A percentile compares a stretch with the other conserved stretches of the same genome.
phyloP scores from a whole-genome alignment of 2,797 vertebrate genomes.

The Artibeus lituratus region DNA sequence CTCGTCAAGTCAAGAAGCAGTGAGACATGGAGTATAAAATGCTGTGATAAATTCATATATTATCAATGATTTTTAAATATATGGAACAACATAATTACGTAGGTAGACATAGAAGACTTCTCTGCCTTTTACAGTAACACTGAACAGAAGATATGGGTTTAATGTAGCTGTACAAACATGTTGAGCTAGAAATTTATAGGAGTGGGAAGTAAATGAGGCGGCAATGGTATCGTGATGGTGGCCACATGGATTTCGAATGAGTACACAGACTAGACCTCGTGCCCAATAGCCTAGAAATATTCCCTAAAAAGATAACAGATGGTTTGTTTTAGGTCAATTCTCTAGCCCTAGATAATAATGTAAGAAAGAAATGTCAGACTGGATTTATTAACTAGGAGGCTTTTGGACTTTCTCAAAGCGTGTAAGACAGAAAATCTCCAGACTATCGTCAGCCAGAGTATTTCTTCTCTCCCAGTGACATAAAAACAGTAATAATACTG shows the following conservation, averaged over 20 bases:
- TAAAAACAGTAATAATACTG: background rate
- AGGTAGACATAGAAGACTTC: background rate
- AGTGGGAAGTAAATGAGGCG: background rate
- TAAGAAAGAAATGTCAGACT: background rate
- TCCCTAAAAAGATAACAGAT: background rate
- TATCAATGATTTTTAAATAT: background rate
- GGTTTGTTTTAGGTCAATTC: background rate
- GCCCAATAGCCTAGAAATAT: background rate
- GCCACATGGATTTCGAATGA: background rate
- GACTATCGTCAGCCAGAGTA: background rate
- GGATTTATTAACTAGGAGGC: background rate
- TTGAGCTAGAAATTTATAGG: background rate
- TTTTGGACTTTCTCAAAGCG: background rate
- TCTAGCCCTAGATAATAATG: background rate
- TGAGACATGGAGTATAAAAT: background rate
- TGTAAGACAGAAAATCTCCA: background rate
- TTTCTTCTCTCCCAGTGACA: background rate
- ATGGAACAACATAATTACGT: background rate
- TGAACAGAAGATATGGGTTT: background rate
- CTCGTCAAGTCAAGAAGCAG: background rate
- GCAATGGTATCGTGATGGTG: no score
- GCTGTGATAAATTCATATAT: background rate
- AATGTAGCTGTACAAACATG: background rate
- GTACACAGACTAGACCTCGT: background rate
- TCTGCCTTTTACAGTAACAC: background rate